Evolutionary conservation across 1,140 invertebrate species (phyloP).

Genomic region (Acromyrmex echinatior): DNA sequence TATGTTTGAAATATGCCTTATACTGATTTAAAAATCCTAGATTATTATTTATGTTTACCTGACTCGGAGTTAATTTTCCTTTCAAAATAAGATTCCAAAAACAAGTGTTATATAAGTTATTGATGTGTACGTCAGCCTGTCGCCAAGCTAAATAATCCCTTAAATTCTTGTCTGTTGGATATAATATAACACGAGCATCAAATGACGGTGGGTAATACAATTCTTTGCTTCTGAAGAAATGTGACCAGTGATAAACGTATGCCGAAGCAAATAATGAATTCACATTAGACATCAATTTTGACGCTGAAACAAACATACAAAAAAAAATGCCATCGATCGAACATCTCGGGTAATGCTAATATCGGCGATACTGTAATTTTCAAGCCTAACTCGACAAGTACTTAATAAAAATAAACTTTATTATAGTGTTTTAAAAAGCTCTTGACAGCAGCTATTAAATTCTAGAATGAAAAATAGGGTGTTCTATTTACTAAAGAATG

Average conservation of each 20-base stretch:
- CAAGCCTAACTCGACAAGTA: too few relatives aligned
- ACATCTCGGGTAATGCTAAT: too few relatives aligned
- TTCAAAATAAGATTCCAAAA: slow-evolving; percentile 97
- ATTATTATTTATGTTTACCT: slow-evolving; percentile 86
- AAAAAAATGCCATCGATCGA: background rate
- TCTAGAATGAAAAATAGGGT: too few relatives aligned
- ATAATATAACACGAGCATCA: slow-evolving; percentile 95
- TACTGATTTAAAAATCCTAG: background rate
- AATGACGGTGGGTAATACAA: slow-evolving; percentile 96
- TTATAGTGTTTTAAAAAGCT: too few relatives aligned
- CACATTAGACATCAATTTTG: slow-evolving; percentile 94
- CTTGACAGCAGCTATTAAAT: too few relatives aligned
- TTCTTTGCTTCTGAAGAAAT: slow-evolving; percentile 90
- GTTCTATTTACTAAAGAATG: too few relatives aligned
- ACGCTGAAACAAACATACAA: slow-evolving; percentile 82
- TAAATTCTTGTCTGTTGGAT: slow-evolving; percentile 95
- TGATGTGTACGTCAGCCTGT: slow-evolving; percentile 99
- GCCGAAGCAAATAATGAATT: slow-evolving; percentile 96
- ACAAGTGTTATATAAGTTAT: slow-evolving; percentile 98
- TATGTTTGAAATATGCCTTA: background rate
- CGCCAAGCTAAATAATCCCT: slow-evolving; percentile 98
- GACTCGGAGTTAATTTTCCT: slow-evolving; percentile 90
- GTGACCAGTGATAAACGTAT: slow-evolving; percentile 95
- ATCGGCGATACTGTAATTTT: too few relatives aligned
- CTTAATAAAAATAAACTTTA: too few relatives aligned